Conservation (phyloP, 2,113 vertebrate genomes). For the Zingel zingel region DNA sequence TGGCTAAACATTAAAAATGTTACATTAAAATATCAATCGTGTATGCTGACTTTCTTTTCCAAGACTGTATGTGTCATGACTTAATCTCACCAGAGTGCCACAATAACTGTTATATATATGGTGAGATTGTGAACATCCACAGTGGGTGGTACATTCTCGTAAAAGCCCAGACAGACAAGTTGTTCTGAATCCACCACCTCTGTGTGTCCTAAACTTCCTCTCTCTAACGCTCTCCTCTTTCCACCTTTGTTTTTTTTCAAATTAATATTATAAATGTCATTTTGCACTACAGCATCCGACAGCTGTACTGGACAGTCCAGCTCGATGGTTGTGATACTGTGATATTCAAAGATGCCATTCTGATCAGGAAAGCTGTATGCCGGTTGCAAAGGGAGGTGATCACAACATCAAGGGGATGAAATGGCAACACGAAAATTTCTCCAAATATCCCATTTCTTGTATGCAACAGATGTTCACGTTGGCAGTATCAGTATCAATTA, state of each 20-base stretch:
- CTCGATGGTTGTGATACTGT: conserved; percentile 11
- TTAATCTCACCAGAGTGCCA: neutral
- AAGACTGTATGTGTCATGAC: conserved; percentile 1
- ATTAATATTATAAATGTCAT: too few species aligned
- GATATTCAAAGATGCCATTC: conserved; percentile 4
- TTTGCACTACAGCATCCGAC: neutral
- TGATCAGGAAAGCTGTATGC: conserved; percentile 18
- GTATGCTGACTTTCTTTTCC: conserved; percentile 3
- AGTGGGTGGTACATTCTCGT: conserved; percentile 33
- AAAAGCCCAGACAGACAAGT: conserved; percentile 38
- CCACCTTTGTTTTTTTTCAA: neutral
- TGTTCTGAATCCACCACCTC: conserved; percentile 11
- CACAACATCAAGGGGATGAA: conserved; percentile 6
- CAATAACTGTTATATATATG: conserved; percentile 8
- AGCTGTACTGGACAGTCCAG: neutral
- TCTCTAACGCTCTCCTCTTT: conserved; percentile 12
- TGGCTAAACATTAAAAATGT: neutral
- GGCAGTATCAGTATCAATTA: conserved; percentile 11
- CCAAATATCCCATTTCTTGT: neutral
- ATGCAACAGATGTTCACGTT: neutral
- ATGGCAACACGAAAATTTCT: neutral
- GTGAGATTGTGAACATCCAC: conserved; percentile 30
- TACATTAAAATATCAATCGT: conserved; percentile 17
- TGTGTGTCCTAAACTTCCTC: neutral
- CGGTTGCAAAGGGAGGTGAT: conserved; percentile 1